phyloP scores from a whole-genome alignment of 2,888 invertebrate genomes.

The Ormyrus nitidulus region DNA sequence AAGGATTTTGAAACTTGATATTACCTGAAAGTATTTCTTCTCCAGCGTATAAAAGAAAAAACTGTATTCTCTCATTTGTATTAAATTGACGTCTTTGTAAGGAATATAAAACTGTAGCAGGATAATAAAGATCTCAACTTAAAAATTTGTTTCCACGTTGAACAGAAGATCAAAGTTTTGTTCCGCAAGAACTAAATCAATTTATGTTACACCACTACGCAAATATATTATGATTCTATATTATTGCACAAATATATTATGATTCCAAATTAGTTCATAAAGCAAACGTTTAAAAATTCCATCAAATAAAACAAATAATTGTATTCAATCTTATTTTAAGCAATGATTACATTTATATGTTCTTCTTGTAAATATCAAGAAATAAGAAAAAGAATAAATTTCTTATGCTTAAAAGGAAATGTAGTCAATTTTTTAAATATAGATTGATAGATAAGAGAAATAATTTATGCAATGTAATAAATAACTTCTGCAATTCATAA shows the following conservation, averaged over 20 bases:
- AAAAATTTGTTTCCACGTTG: constrained; percentile 89
- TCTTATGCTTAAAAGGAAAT: constrained; percentile 17
- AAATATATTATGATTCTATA: too few species aligned
- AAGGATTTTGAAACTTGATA: neutral
- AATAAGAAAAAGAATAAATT: constrained; percentile 4
- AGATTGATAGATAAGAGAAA: neutral
- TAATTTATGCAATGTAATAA: neutral
- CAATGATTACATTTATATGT: too few species aligned
- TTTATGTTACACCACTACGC: constrained; percentile 87
- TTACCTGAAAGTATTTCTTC: constrained; percentile 76
- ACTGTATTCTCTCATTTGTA: constrained; percentile 93
- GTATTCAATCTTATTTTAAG: neutral
- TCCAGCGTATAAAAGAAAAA: constrained; percentile 85
- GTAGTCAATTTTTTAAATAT: constrained; percentile 4
- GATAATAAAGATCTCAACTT: constrained; percentile 93
- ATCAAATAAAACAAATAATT: constrained; percentile 1
- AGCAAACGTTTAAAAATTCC: neutral
- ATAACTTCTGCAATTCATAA: neutral
- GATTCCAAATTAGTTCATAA: constrained; percentile 5
- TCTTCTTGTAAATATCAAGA: constrained; percentile 11
- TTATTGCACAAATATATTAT: neutral
- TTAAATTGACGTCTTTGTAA: constrained; percentile 78
- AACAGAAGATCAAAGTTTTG: constrained; percentile 88
- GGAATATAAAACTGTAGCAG: constrained; percentile 77
- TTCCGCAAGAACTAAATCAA: constrained; percentile 89